Conservation (phyloP, 1,140 invertebrate species). For the Caenorhabditis tropicalis region DNA sequence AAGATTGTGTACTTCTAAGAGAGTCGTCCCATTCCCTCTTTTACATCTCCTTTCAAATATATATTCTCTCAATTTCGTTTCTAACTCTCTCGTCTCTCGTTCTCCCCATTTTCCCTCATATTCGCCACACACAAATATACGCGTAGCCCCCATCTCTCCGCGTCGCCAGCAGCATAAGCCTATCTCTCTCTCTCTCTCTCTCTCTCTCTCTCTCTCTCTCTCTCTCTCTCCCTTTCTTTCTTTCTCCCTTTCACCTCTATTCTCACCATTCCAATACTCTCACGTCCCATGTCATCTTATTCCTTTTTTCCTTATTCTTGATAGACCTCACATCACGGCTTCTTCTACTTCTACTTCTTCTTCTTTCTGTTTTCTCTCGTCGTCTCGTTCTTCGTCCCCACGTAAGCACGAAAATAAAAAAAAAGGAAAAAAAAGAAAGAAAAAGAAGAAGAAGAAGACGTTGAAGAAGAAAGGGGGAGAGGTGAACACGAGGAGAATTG, state of each 20-base stretch:
- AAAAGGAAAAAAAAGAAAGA: background rate
- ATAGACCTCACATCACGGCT: conserved; percentile 31
- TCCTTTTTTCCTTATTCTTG: background rate
- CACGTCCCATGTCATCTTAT: background rate
- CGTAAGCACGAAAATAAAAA: background rate
- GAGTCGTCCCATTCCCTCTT: background rate
- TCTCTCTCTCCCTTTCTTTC: background rate
- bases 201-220: no score
- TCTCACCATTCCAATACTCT: background rate
- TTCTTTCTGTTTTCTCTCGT: background rate
- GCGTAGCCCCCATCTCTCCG: background rate
- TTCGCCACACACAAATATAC: no score
- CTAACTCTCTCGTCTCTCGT: background rate
- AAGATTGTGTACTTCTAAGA: background rate
- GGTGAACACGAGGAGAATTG: conserved; percentile 11
- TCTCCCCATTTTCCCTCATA: no score
- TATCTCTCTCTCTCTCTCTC: no score
- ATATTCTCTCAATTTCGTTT: background rate
- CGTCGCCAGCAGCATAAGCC: background rate
- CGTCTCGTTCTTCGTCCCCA: background rate
- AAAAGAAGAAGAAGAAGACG: background rate
- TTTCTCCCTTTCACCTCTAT: background rate
- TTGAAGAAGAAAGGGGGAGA: background rate
- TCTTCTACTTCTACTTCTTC: background rate
- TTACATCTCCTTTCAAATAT: background rate